These are phyloP conservation scores for Delphinus delphis DNA, from an alignment of 2,113 vertebrate genomes.

Conservation along the genomic window DNA sequence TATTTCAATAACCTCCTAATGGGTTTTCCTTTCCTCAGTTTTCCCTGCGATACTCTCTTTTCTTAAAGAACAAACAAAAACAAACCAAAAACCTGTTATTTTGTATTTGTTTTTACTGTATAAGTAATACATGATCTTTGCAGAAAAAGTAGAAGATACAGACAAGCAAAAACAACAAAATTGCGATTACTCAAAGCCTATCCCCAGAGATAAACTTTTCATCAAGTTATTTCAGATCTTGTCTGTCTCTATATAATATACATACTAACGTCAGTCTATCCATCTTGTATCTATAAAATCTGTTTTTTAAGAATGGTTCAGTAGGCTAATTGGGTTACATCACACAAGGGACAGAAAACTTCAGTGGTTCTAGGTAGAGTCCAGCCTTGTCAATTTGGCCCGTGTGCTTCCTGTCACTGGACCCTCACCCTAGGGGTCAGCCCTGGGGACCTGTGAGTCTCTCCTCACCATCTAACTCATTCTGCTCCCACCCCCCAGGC, in stretches of 20 bases:
- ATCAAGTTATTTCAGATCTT: background rate
- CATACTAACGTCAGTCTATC: background rate
- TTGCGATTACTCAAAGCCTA: background rate
- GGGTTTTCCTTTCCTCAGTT: background rate
- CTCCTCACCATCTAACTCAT: background rate
- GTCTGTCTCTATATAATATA: background rate
- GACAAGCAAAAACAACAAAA: constrained; percentile 41
- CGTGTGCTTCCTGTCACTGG: background rate
- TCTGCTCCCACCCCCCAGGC: background rate
- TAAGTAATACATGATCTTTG: background rate
- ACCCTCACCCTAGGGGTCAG: background rate
- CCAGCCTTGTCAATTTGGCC: background rate
- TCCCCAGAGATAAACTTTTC: background rate
- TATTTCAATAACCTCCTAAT: background rate
- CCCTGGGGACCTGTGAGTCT: background rate
- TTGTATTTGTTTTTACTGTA: background rate
- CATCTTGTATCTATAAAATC: background rate
- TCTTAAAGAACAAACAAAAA: background rate
- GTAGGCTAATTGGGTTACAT: background rate
- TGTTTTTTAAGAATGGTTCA: background rate
- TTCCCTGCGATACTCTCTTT: background rate
- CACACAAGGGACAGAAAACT: background rate
- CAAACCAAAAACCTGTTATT: background rate
- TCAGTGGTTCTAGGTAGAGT: background rate
- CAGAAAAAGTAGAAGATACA: background rate